Evolutionary conservation across 2,113 vertebrate species (phyloP).

Genomic region (Ivindomyrus marchei): DNA sequence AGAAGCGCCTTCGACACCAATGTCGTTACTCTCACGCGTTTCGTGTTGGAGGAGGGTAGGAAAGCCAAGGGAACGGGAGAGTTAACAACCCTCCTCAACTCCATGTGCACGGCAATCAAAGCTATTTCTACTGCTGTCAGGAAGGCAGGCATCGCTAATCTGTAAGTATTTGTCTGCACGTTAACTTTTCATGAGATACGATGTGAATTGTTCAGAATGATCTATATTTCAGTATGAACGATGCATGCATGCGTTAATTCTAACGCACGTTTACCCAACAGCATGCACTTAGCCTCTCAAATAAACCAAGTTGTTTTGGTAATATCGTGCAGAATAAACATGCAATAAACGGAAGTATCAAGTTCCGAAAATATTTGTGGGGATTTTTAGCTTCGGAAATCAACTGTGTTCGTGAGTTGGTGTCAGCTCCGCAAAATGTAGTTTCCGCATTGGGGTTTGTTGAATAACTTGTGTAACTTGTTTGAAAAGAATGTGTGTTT

Average conservation of each 20-base stretch:
- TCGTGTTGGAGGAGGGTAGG: constrained; percentile 86
- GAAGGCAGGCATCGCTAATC: constrained; percentile 89
- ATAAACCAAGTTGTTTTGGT: background rate
- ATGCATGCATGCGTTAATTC: background rate
- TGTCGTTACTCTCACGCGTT: constrained; percentile 84
- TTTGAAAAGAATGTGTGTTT: background rate
- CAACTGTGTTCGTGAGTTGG: background rate
- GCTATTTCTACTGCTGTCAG: constrained; percentile 91
- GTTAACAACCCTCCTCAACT: constrained; percentile 86
- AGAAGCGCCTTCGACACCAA: constrained; percentile 78
- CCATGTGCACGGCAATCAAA: constrained; percentile 87
- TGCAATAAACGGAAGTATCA: background rate
- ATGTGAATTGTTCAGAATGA: background rate
- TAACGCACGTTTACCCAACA: background rate
- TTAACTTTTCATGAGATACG: background rate
- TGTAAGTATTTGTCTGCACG: constrained; percentile 57
- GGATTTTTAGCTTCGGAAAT: background rate
- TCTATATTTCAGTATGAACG: background rate
- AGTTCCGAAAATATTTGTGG: background rate
- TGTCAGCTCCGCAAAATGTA: background rate
- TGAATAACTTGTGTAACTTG: background rate
- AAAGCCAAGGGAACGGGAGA: constrained; percentile 79
- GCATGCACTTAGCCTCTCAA: background rate
- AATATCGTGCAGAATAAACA: background rate
- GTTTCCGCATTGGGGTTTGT: background rate